These are phyloP conservation scores for Acrobasis repandana DNA, from an alignment of 2,888 invertebrate genomes.

Conservation along the genomic window DNA sequence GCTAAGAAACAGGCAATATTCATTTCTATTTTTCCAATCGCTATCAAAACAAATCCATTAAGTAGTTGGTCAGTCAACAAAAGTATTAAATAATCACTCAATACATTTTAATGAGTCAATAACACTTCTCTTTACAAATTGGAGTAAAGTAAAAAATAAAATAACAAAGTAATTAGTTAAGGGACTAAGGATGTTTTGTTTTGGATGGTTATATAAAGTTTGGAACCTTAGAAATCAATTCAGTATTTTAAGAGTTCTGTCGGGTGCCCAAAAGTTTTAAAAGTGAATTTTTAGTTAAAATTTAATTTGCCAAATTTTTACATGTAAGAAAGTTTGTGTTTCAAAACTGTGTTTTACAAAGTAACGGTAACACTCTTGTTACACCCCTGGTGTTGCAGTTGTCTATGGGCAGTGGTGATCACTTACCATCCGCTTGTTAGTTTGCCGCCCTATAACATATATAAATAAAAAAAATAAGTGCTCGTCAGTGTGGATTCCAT, in stretches of 20 bases:
- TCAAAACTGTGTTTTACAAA: no score
- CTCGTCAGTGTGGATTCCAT: no score
- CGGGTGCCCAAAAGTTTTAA: no score
- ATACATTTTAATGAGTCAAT: neutral
- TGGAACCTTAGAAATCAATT: neutral
- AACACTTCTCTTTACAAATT: neutral
- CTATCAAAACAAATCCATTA: constrained; percentile 8
- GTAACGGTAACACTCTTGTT: no score
- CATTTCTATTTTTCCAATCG: neutral
- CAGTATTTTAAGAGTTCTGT: neutral
- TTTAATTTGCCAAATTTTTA: no score
- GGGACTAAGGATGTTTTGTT: neutral
- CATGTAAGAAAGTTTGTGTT: no score
- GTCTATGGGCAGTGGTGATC: no score
- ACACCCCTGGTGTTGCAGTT: no score
- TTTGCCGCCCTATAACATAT: no score
- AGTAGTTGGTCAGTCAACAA: constrained; percentile 20
- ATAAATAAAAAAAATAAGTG: no score
- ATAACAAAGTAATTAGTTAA: constrained; percentile 7
- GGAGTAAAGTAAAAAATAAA: neutral
- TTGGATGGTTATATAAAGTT: neutral
- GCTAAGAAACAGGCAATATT: neutral
- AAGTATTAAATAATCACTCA: constrained; percentile 1
- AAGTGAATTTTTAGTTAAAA: constrained; percentile 2
- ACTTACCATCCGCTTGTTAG: no score